These are phyloP conservation scores for Dendrocincla tyrannina DNA, from an alignment of 2,797 vertebrate genomes.

Conservation along the genomic window DNA sequence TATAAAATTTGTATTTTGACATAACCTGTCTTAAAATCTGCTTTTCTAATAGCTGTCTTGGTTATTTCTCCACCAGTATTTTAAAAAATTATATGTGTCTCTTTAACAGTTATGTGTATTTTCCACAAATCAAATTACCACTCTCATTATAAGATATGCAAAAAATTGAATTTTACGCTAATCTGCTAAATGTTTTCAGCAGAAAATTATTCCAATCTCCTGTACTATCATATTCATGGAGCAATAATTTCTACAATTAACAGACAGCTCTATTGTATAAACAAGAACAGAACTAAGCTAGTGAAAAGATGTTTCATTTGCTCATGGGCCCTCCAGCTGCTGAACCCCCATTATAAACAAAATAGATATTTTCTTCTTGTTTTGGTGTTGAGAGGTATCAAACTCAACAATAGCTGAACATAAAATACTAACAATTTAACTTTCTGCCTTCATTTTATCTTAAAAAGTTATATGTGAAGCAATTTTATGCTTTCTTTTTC, in stretches of 20 bases:
- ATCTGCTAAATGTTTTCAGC: neutral
- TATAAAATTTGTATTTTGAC: neutral
- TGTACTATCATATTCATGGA: neutral
- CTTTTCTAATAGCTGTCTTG: neutral
- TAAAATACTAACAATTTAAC: neutral
- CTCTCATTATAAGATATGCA: neutral
- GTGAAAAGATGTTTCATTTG: neutral
- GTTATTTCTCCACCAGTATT: neutral
- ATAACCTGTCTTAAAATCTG: neutral
- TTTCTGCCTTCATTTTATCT: neutral
- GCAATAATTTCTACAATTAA: neutral
- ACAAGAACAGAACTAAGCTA: neutral
- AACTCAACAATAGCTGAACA: neutral
- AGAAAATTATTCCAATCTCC: neutral
- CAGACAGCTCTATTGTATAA: neutral
- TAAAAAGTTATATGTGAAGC: neutral
- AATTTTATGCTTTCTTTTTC: neutral
- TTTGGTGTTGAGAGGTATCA: neutral
- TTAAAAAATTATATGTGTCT: neutral
- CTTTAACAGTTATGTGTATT: neutral
- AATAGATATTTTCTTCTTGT: neutral
- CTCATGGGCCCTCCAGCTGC: neutral
- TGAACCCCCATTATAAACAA: neutral
- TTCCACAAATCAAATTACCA: neutral
- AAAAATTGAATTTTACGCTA: neutral